Evolutionary conservation across 2,113 vertebrate species (phyloP), one percentile per base, ranked within the genome.

Genomic region (Heptranchias perlo): DNA sequence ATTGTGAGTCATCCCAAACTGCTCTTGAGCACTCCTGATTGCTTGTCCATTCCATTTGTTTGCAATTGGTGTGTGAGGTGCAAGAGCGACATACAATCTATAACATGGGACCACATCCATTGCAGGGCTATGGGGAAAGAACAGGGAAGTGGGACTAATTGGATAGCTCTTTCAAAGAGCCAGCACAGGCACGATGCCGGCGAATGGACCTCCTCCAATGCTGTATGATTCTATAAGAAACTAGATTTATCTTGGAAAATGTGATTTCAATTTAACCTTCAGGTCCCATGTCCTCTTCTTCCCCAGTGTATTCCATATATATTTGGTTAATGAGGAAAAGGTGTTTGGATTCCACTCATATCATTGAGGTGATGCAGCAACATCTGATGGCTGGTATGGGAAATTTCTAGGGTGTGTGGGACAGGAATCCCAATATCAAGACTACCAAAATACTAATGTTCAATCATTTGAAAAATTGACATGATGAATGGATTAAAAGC

Each of bases 401-500:
- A 95, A 95, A 49, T 52, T 69, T 49, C 65, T 69, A 49, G n/a
- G n/a, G 94, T 73, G 21, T 73, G 44, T 31, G 94, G 14, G 65
- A 31, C 44, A 95, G 65, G 64, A 95, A 95, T 69, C 44, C n/a
- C 44, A 95, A 47, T 69, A 69, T 69, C 64, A 28, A 14, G 65
- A 73, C 47, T 28, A 95, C 44, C 25, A 67, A 95, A 95, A 95
- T 95, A 95, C 73, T 69, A 95, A 69, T 49, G 94, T 73, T 95
- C 94, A 73, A 25, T 23, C 44, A 52, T 67, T 95, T 95, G 7
- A 73, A 95, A 95, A 95, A 18, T 18, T 18, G 64, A 69, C 65
- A 95, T 95, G 64, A 95, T 95, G 94, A 95, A 95, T 95, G 94
- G 64, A 73, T 95, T 95, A 95, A 69, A 95, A 47, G 94, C 65